Evolutionary conservation across 23 tunicate species (phyloP).

Genomic region (Trididemnum miniatum): DNA sequence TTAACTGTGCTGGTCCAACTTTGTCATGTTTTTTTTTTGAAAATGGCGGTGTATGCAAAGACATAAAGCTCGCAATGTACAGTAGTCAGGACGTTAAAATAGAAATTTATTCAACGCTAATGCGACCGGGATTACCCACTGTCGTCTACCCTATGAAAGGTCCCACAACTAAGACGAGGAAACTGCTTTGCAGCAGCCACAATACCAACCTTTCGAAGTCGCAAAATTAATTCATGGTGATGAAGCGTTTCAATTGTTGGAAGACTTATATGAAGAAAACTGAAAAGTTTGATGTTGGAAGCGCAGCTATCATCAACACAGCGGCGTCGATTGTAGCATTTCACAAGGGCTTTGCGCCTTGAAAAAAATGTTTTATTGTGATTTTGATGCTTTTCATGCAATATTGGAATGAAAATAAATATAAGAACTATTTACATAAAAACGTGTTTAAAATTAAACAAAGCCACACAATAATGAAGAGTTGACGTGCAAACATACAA

Average conservation of each 20-base stretch:
- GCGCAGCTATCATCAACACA: neutral
- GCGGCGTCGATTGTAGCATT: slow-evolving; percentile 29
- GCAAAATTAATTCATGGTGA: slow-evolving; percentile 23
- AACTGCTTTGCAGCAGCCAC: no score
- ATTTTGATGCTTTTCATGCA: neutral
- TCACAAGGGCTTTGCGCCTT: slow-evolving; percentile 1
- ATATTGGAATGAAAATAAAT: slow-evolving; percentile 20
- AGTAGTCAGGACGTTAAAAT: no score
- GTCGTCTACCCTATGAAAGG: no score
- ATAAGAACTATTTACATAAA: no score
- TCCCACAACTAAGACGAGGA: no score
- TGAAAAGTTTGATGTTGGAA: slow-evolving; percentile 26
- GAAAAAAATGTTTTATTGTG: neutral
- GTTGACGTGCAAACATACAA: neutral
- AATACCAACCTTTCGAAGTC: slow-evolving; percentile 53
- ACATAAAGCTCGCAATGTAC: no score
- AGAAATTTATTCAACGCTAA: no score
- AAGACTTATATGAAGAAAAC: slow-evolving; percentile 40
- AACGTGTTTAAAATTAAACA: no score
- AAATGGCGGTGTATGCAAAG: no score
- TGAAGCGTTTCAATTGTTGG: slow-evolving; percentile 19
- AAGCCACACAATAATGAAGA: neutral
- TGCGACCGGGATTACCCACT: no score
- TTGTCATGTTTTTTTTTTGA: no score
- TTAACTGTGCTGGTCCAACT: no score